These are phyloP conservation scores for Eonycteris spelaea DNA, from an alignment of 2,113 vertebrate species.

Conservation along the genomic window DNA sequence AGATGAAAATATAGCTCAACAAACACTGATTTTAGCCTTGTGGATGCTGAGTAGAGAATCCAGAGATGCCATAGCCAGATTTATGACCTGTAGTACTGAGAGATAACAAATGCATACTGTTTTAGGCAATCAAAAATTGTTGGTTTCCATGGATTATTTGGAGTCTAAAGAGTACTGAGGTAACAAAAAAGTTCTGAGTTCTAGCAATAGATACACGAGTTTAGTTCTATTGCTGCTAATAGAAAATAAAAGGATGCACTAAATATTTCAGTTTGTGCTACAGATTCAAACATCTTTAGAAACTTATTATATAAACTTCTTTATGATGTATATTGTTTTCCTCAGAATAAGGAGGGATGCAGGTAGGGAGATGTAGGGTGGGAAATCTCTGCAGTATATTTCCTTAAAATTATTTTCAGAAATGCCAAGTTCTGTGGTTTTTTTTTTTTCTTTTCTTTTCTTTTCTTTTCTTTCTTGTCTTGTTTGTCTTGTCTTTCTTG, in stretches of 20 bases:
- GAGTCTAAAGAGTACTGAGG: background rate
- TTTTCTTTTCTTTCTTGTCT: no score
- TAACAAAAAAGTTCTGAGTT: background rate
- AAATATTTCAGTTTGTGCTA: background rate
- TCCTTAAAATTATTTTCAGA: background rate
- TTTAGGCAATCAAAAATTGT: background rate
- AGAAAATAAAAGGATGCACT: background rate
- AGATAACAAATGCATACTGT: background rate
- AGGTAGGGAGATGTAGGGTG: rapidly evolving
- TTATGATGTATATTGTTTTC: background rate
- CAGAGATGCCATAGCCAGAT: rapidly evolving
- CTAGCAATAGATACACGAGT: background rate
- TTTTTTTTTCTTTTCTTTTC: no score
- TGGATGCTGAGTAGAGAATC: background rate
- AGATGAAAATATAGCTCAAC: background rate
- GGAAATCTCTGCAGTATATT: background rate
- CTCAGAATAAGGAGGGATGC: background rate
- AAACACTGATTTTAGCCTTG: background rate
- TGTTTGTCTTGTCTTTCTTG: no score
- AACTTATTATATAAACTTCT: background rate
- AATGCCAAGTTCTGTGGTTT: background rate
- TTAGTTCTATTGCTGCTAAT: background rate
- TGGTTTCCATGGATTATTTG: background rate
- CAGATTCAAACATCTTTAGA: background rate
- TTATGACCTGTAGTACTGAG: background rate